phyloP scores from a whole-genome alignment of 2,797 vertebrate genomes.

The Coregonus suidteri region DNA sequence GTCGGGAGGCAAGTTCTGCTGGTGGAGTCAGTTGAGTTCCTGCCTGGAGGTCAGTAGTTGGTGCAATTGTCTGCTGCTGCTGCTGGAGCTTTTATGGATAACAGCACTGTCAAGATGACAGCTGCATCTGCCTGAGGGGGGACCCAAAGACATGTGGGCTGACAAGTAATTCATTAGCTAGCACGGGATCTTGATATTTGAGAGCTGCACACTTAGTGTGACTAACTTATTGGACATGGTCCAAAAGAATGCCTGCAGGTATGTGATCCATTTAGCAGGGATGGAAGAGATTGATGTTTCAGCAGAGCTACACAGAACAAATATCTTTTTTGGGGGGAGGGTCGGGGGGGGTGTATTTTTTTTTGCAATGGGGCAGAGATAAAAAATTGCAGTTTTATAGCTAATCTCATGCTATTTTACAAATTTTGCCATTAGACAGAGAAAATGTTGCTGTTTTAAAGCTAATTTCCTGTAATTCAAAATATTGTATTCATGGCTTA shows the following conservation, averaged over 20 bases:
- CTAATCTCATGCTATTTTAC: too few relatives aligned
- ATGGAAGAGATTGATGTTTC: background rate
- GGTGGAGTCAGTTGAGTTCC: background rate
- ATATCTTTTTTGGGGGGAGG: too few relatives aligned
- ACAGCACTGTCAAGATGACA: conserved; percentile 14
- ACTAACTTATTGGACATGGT: conserved; percentile 18
- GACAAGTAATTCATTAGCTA: too few relatives aligned
- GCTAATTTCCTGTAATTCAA: too few relatives aligned
- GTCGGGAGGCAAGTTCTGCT: background rate
- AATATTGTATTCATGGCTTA: too few relatives aligned
- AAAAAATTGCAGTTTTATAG: too few relatives aligned
- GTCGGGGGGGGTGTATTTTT: too few relatives aligned
- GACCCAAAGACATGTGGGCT: conserved; percentile 28
- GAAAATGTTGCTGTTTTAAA: too few relatives aligned
- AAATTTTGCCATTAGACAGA: too few relatives aligned
- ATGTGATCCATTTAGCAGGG: background rate
- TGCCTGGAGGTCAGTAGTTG: conserved; percentile 9
- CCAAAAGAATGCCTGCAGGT: background rate
- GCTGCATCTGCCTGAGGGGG: conserved; percentile 53
- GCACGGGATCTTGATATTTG: background rate
- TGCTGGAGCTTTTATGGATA: conserved; percentile 20
- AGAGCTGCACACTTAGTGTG: conserved; percentile 8
- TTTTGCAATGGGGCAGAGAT: too few relatives aligned
- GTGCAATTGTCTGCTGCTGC: conserved; percentile 22
- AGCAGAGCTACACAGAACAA: background rate